These are phyloP conservation scores for Drosophila ochracea DNA, from an alignment of 2,888 invertebrate species.

Conservation along the genomic window DNA sequence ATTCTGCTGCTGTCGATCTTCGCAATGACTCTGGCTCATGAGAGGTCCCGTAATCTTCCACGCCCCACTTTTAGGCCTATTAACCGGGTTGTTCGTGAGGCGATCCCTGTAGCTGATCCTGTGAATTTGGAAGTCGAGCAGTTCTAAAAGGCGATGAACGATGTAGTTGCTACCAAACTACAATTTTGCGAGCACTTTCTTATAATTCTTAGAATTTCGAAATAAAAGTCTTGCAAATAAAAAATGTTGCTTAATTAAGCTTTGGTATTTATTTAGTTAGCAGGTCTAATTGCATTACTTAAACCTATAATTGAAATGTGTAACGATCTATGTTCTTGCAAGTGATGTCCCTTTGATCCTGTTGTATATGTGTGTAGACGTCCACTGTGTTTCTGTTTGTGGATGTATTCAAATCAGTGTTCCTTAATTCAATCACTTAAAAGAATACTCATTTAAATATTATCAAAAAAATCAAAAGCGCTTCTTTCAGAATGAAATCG, in stretches of 20 bases:
- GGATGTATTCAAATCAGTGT: conserved; percentile 17
- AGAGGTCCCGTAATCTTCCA: conserved; percentile 14
- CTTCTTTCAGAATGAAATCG: conserved; percentile 86
- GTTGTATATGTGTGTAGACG: not conserved
- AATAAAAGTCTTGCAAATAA: not conserved
- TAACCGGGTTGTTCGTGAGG: conserved; percentile 28
- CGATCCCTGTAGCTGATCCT: conserved; percentile 10
- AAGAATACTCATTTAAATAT: conserved; percentile 34
- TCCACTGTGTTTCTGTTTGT: not conserved
- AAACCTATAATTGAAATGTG: not conserved
- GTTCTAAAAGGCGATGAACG: not conserved
- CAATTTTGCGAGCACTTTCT: not conserved
- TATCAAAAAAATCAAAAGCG: conserved; percentile 72
- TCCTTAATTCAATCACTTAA: conserved; percentile 12
- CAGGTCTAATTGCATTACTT: not conserved
- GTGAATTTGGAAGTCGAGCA: not conserved
- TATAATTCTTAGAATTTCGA: not conserved
- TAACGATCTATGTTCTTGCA: not conserved
- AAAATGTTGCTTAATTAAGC: not conserved
- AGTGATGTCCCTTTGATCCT: not conserved
- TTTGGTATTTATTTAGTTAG: not conserved
- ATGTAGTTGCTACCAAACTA: not conserved
- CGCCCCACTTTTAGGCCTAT: conserved; percentile 17
- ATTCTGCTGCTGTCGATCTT: conserved; percentile 27
- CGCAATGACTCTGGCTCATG: conserved; percentile 20